Base-by-base conservation (phyloP, 2,797 vertebrate species). In the Muraenolepis orangiensis region DNA sequence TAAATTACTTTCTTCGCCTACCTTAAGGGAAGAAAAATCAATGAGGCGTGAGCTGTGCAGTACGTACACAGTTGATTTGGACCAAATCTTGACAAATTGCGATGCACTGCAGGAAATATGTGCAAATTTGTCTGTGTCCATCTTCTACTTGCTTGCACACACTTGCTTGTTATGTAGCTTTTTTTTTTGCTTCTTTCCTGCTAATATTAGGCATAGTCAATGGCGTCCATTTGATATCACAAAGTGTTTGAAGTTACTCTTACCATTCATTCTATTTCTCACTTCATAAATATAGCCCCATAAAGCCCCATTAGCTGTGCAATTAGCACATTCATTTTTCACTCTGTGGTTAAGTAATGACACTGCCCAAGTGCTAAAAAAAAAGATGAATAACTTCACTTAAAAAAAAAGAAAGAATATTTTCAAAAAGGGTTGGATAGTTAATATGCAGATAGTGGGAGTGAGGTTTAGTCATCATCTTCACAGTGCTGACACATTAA, bases 351-450 rank as follows among this genome's bases (percentile, higher is more conserved):
- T 91, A 93, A 93, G 93, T 94, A 96, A 96, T 96, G 95, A 95
- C 94, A 93, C 92, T 94, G 93, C 87, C 85, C 91, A 88, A 94
- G 94, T 95, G 95, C 96, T 96, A 96, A 94, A 96, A 96, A 96
- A 96, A 95, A 94, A 97, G 93, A 94, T 93, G 95, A 97, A 97
- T 96, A 95, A 97, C 96, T 96, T 95, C 91, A 93, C 94, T 61
- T 94, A 94, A 96, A 95, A 95, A 93, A 91, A 82, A 90, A 91
- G 94, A 96, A 95, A 95, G 93, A 91, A 82, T 91, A 91, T 95
- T 94, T 93, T 95, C 92, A 94, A 94, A 30, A 96, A 91, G 85
- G 91, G 90, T 93, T 91, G 91, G 87, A 88, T 87, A 90, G 66
- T n/a, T n/a, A n/a, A n/a, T 80, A 86, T 92, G 91, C 30, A 23